Evolutionary conservation across 92 coral and sea anemone species (phyloP), one percentile per base, ranked within the genome.

Genomic region (Phymanthus crucifer): DNA sequence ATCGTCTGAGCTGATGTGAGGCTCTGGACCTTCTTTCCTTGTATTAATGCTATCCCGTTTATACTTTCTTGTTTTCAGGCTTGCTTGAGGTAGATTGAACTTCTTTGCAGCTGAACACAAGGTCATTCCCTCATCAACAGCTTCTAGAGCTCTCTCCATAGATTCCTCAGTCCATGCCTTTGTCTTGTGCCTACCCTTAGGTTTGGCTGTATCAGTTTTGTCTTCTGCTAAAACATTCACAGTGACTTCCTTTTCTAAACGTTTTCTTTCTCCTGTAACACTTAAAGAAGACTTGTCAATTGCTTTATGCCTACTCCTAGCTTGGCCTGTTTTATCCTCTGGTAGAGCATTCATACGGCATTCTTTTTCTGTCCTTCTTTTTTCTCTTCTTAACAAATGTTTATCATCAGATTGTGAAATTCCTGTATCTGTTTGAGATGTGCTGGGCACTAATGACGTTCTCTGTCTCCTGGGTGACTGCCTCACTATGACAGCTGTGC

Each of bases 161-260:
- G 71, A 34, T 32, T 82, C 86, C 32, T 82, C 86, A 16, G 86
- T 31, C 86, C 86, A 82, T 38, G 73, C 66, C 43, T 74, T 82
- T 10, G 36, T 0, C 56, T n/a, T 58, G 16, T 70, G 38, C 26
- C 72, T 77, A 5, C 32, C 32, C 52, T 23, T 71, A 2, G 11
- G 17, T 40, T 1, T 40, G 5, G 81, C 24, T 27, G 21, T 19
- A 13, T 33, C 66, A 16, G 5, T 31, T 31, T 50, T 35, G 1
- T 36, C 40, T 29, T 13, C 3, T 34, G 14, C 79, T n/a, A 32
- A 32, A 21, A 2, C 31, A n/a, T 58, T 58, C 31, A 61, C 68
- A 61, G 11, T 29, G 26, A n/a, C 33, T 5, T 11, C 16, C 23
- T 61, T 27, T 61, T 61, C 18, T 61, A n/a, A 33, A 27, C 68